These are phyloP conservation scores for Sciurus niger DNA, from an alignment of 2,113 vertebrate species.

Conservation along the genomic window DNA sequence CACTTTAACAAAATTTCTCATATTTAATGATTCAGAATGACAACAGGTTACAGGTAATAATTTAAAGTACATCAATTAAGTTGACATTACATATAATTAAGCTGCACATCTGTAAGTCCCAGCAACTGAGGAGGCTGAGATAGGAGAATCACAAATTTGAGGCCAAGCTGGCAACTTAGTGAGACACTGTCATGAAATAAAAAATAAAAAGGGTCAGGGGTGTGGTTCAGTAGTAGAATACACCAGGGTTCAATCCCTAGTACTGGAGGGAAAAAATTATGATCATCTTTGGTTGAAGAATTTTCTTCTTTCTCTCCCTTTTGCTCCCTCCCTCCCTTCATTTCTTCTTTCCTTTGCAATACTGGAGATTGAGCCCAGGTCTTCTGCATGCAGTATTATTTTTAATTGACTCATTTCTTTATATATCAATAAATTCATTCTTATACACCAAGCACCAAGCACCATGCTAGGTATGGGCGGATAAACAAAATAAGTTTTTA, in stretches of 20 bases:
- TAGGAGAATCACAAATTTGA: too few species aligned
- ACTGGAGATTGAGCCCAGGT: neutral
- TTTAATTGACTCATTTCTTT: neutral
- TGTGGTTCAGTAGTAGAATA: too few species aligned
- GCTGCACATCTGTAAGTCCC: too few species aligned
- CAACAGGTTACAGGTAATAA: neutral
- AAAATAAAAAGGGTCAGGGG: too few species aligned
- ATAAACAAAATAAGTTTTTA: neutral
- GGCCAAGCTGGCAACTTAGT: too few species aligned
- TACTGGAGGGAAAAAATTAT: neutral
- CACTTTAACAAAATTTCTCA: slow-evolving; percentile 10
- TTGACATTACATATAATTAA: too few species aligned
- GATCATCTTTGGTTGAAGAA: neutral
- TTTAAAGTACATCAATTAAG: neutral
- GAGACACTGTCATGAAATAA: too few species aligned
- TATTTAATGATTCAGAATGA: neutral
- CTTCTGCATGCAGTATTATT: neutral
- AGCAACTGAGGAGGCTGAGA: too few species aligned
- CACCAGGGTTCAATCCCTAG: too few species aligned
- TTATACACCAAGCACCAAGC: neutral
- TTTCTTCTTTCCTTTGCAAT: neutral
- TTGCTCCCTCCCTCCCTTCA: neutral
- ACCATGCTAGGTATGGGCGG: neutral
- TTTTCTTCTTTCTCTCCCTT: neutral
- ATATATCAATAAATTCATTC: neutral